These are phyloP conservation scores for Panorpa germanica DNA, from an alignment of 2,888 invertebrate species.

Conservation along the genomic window DNA sequence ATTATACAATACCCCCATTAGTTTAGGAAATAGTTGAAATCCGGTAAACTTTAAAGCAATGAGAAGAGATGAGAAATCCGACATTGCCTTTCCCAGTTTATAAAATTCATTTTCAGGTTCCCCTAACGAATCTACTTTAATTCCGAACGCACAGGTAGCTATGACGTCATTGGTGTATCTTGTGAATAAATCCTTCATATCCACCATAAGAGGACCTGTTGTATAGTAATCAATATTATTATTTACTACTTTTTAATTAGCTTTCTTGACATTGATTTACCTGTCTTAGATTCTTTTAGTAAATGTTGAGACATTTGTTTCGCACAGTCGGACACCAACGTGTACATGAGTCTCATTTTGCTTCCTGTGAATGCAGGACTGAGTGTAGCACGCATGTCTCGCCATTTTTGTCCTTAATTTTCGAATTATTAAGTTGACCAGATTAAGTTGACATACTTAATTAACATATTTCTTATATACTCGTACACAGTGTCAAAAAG, in stretches of 20 bases:
- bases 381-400: conserved; percentile 17
- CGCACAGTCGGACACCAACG: conserved; percentile 14
- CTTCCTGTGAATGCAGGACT: conserved; percentile 18
- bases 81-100: conserved; percentile 21
- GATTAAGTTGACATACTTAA: no score
- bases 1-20: conserved; percentile 10
- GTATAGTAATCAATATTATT: neutral
- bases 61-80: conserved; percentile 5
- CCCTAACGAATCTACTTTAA: conserved; percentile 27
- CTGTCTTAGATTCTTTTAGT: no score
- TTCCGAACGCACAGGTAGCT: conserved; percentile 29
- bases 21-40: conserved; percentile 9
- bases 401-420: conserved; percentile 16
- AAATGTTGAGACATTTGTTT: no score
- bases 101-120: conserved; percentile 28
- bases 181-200: conserved; percentile 21
- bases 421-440: no score
- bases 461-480: no score
- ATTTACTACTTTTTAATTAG: neutral
- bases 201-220: conserved; percentile 12
- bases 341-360: conserved; percentile 18
- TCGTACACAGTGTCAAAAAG: no score
- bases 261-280: neutral
- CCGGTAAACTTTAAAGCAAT: conserved; percentile 12
- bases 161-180: conserved; percentile 31